Conservation (phyloP, 2,797 vertebrate species). For the Tenualosa thibaudeaui region DNA sequence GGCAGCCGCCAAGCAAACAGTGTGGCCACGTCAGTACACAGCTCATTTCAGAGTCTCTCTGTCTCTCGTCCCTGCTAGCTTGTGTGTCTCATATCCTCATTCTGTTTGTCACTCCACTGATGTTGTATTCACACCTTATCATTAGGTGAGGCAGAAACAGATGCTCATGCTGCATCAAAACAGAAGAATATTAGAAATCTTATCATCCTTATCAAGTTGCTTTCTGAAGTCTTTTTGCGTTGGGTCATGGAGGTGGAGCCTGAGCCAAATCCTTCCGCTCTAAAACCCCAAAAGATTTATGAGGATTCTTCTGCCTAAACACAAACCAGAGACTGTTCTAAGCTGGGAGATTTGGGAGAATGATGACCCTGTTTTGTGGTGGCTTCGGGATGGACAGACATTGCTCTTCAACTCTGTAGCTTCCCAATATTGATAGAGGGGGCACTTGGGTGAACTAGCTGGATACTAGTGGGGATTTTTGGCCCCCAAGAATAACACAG, state of each 20-base stretch:
- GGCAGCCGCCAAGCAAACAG: background rate
- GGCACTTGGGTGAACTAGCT: background rate
- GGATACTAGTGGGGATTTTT: background rate
- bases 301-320: background rate
- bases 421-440: background rate
- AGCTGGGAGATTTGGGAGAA: background rate
- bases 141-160: no score
- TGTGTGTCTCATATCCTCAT: no score
- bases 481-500: no score
- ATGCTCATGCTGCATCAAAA: background rate
- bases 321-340: background rate
- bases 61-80: background rate
- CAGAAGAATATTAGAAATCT: background rate
- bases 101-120: background rate
- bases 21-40: background rate
- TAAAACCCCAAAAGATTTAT: background rate
- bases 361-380: background rate
- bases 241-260: background rate
- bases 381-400: background rate
- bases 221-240: background rate
- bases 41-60: no score
- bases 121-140: background rate
- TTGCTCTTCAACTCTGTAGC: background rate
- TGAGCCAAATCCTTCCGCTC: background rate
- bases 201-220: background rate